Conservation (phyloP, 2,888 invertebrate species). For the Helicoverpa assulta region DNA sequence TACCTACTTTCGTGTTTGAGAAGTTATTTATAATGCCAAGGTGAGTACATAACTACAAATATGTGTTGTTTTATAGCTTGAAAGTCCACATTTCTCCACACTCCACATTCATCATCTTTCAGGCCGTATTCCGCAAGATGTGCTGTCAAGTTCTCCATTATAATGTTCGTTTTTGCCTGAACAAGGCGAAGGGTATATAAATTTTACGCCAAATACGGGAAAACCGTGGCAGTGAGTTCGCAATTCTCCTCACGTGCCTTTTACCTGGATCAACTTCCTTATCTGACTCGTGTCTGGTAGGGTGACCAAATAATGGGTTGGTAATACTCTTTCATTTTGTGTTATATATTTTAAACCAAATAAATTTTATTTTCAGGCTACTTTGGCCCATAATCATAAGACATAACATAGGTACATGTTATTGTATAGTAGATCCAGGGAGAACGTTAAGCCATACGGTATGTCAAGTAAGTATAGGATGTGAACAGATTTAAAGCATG, state of each 20-base stretch:
- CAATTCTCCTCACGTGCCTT: conserved; percentile 63
- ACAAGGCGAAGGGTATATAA: conserved; percentile 22
- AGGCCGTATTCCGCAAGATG: conserved; percentile 2
- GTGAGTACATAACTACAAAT: neutral
- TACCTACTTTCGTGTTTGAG: too few species aligned
- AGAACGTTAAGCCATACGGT: too few species aligned
- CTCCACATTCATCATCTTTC: conserved; percentile 1
- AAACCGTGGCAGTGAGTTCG: conserved; percentile 42
- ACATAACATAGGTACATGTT: too few species aligned
- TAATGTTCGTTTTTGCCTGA: conserved; percentile 36
- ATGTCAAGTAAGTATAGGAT: too few species aligned
- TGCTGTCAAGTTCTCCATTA: conserved; percentile 18
- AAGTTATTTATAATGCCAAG: conserved; percentile 7
- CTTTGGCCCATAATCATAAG: too few species aligned
- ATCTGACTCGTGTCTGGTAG: conserved; percentile 63
- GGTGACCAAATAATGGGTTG: conserved; percentile 33
- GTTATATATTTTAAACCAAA: too few species aligned
- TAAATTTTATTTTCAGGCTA: too few species aligned
- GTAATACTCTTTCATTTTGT: too few species aligned
- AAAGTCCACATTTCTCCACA: neutral
- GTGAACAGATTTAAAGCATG: too few species aligned
- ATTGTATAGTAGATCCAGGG: too few species aligned
- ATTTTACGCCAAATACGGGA: conserved; percentile 50
- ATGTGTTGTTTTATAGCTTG: neutral
- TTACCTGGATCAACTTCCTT: conserved; percentile 77